phyloP scores from a whole-genome alignment of 2,888 invertebrate genomes.

The Polyommatus iphigenia region DNA sequence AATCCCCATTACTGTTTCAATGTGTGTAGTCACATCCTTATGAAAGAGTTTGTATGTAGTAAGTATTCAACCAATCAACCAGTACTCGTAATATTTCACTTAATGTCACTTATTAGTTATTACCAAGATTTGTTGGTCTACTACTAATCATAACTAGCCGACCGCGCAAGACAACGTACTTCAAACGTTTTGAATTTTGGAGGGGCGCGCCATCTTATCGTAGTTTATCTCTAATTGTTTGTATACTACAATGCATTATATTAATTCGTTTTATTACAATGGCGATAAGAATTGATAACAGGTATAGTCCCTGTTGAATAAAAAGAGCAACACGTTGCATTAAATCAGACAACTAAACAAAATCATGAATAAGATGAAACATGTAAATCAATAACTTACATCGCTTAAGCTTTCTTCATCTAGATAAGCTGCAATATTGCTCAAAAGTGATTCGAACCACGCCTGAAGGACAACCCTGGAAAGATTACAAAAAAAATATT shows the following conservation, averaged over 20 bases:
- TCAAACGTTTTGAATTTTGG: too few relatives aligned
- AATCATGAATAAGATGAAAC: background rate
- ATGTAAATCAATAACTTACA: conserved; percentile 52
- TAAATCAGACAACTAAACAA: background rate
- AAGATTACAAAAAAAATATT: conserved; percentile 36
- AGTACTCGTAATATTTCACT: too few relatives aligned
- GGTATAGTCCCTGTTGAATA: background rate
- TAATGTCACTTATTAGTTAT: too few relatives aligned
- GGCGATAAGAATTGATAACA: background rate
- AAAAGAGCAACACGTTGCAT: background rate
- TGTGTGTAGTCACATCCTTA: too few relatives aligned
- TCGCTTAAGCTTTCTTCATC: conserved; percentile 62
- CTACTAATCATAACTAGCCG: too few relatives aligned
- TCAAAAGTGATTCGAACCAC: conserved; percentile 58
- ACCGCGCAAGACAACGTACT: too few relatives aligned
- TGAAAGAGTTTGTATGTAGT: too few relatives aligned
- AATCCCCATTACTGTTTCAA: too few relatives aligned
- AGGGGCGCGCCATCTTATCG: too few relatives aligned
- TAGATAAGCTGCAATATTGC: conserved; percentile 59
- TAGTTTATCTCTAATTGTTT: too few relatives aligned
- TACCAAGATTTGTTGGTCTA: too few relatives aligned
- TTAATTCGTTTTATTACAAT: background rate
- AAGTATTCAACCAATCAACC: too few relatives aligned
- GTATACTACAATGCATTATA: background rate
- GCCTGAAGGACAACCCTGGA: conserved; percentile 60